These are phyloP conservation scores for Nephrotoma guestfalica DNA, from an alignment of 2,888 invertebrate genomes.

Conservation along the genomic window DNA sequence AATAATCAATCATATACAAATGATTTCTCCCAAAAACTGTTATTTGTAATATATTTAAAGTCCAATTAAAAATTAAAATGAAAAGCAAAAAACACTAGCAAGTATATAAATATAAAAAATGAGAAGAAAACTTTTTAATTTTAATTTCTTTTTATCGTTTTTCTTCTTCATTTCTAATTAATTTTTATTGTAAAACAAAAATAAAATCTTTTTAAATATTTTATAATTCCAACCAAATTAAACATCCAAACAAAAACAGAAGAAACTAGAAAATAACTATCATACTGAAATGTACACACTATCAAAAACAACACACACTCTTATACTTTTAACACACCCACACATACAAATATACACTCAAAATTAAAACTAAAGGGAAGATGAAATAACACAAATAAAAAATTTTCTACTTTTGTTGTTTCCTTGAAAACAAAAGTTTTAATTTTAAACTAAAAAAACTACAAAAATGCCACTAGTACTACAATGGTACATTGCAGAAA, in stretches of 20 bases:
- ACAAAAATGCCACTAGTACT: background rate
- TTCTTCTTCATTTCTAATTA: background rate
- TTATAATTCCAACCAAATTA: background rate
- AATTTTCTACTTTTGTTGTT: background rate
- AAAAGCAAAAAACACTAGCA: background rate
- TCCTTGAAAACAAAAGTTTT: background rate
- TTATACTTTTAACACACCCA: too few relatives aligned
- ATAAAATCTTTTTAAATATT: background rate
- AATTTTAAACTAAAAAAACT: background rate
- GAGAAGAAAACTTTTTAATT: background rate
- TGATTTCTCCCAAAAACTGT: background rate
- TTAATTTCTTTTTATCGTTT: background rate
- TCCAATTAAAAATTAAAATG: background rate
- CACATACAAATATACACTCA: background rate
- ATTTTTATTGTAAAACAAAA: background rate
- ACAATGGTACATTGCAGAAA: background rate
- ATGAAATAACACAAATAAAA: background rate
- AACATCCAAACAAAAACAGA: background rate
- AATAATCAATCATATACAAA: background rate
- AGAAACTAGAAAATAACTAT: background rate
- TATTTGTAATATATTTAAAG: background rate
- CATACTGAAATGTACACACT: background rate
- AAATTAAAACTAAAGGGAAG: background rate
- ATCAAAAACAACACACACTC: background rate
- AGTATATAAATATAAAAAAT: background rate